phyloP scores from a whole-genome alignment of 2,113 vertebrate genomes.

The Oreochromis aureus region DNA sequence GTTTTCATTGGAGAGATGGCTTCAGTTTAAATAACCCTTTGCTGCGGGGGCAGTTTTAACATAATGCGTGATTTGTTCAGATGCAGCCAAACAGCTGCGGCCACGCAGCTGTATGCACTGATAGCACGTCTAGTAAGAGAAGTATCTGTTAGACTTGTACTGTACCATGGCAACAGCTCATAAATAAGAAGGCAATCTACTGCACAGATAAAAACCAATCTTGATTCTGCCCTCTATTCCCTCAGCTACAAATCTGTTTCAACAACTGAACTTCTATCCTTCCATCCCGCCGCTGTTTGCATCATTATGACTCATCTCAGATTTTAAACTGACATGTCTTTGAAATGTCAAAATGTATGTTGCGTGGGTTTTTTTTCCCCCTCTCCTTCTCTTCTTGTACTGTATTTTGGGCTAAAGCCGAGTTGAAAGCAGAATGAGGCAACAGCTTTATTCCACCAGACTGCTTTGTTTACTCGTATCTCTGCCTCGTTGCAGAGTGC shows the following conservation, averaged over 20 bases:
- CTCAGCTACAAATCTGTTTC: not conserved
- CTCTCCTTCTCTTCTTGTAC: not conserved
- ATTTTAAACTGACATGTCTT: not conserved
- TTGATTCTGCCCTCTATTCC: not conserved
- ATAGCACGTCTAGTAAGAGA: not conserved
- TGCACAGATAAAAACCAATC: not conserved
- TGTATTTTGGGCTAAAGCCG: not conserved
- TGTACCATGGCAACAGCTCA: not conserved
- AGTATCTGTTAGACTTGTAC: not conserved
- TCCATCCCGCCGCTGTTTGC: not conserved
- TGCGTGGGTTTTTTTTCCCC: not conserved
- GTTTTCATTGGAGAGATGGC: not conserved
- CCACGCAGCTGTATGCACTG: not conserved
- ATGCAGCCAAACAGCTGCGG: not conserved
- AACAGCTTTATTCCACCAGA: not conserved
- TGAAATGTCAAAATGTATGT: not conserved
- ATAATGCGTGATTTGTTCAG: not conserved
- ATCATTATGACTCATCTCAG: not conserved
- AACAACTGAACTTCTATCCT: not conserved
- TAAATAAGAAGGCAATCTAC: not conserved
- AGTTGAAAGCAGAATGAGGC: not conserved
- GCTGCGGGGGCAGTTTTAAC: not conserved
- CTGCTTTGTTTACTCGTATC: not conserved
- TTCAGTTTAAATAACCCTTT: not conserved
- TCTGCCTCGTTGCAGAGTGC: not conserved